A percentile compares a stretch with the other conserved stretches of the same genome.
Evolutionary conservation across 2,888 invertebrate genomes (phyloP).

Genomic region (Bombylius major): DNA sequence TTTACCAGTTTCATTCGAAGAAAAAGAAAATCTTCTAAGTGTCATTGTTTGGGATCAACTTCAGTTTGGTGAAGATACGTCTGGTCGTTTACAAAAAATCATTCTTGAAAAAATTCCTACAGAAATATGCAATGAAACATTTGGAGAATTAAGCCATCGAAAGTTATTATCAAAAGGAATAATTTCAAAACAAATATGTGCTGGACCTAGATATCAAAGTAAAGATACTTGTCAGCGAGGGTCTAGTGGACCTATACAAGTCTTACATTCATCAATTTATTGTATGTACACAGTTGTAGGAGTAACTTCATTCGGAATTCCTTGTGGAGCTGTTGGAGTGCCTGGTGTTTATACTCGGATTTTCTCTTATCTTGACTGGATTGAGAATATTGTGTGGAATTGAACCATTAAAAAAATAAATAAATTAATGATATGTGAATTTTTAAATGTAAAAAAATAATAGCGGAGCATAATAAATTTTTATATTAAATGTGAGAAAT

Average conservation of each 20-base stretch:
- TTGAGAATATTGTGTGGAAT: conserved; percentile 45
- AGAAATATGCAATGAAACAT: conserved; percentile 29
- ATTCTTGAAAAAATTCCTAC: conserved; percentile 34
- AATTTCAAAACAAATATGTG: conserved; percentile 41
- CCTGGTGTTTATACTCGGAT: conserved; percentile 50
- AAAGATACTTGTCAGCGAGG: conserved; percentile 49
- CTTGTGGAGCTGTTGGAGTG: conserved; percentile 33
- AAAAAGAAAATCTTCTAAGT: conserved; percentile 23
- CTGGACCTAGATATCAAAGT: conserved; percentile 34
- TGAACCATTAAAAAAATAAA: background rate
- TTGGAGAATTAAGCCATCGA: conserved; percentile 12
- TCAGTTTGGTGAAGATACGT: conserved; percentile 23
- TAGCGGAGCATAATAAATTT: no score
- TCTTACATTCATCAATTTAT: conserved; percentile 23
- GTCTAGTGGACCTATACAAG: conserved; percentile 51
- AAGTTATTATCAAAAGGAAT: conserved; percentile 32
- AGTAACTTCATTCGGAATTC: conserved; percentile 38
- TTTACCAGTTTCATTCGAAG: conserved; percentile 24
- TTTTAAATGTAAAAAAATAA: no score
- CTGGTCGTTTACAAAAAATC: conserved; percentile 40
- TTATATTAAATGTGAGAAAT: no score
- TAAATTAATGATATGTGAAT: no score
- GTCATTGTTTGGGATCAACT: conserved; percentile 42
- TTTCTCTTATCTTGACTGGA: conserved; percentile 43
- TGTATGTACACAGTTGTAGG: conserved; percentile 42